A percentile compares a stretch with the other conserved stretches of the same genome.
Conservation (phyloP, 2,113 vertebrate species). For the Serranochromis macrocephalus region DNA sequence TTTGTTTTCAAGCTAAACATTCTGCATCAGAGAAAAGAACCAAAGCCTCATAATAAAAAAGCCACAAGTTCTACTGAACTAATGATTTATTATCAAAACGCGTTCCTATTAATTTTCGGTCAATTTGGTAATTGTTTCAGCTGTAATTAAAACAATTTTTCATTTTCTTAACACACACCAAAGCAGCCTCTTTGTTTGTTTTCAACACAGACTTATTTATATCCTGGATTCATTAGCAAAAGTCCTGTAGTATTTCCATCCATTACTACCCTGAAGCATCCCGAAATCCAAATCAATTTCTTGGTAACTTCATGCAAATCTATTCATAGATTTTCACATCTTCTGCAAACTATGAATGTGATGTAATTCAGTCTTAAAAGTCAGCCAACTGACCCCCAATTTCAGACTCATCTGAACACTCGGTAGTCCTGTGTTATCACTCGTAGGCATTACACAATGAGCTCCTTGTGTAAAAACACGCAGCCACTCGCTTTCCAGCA, state of each 20-base stretch:
- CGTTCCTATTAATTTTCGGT: neutral
- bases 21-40: neutral
- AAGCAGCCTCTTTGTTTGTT: neutral
- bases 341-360: neutral
- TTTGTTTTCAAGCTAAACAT: neutral
- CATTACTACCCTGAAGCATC: neutral
- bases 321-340: neutral
- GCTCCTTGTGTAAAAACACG: neutral
- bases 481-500: neutral
- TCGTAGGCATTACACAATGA: neutral
- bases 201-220: neutral
- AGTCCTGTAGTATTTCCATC: neutral
- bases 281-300: neutral
- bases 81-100: neutral
- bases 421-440: neutral
- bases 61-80: neutral
- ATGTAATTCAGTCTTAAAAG: neutral
- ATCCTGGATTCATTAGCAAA: neutral
- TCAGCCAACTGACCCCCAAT: neutral
- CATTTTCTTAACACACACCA: neutral
- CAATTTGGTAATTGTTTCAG: neutral
- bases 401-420: neutral
- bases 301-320: neutral
- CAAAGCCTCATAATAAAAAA: neutral
- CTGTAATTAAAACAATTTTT: neutral